These are phyloP conservation scores for Hylia prasina DNA, from an alignment of 2,113 vertebrate species.

Conservation along the genomic window DNA sequence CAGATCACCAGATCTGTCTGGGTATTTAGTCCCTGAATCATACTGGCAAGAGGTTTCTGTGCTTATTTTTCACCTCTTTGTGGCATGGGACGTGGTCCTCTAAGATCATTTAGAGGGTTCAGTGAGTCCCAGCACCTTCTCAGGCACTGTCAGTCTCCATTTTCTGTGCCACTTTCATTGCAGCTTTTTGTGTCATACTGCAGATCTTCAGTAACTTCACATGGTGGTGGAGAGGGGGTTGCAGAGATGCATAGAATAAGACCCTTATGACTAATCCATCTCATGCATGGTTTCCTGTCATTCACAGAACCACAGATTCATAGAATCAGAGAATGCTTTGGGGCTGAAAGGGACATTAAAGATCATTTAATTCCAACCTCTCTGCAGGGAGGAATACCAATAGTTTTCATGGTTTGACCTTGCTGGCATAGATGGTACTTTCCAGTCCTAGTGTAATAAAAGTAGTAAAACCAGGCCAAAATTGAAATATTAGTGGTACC, in stretches of 20 bases:
- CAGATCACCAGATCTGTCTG: neutral
- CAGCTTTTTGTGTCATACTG: neutral
- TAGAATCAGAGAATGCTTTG: neutral
- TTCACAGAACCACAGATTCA: neutral
- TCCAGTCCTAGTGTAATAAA: neutral
- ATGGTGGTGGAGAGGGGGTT: neutral
- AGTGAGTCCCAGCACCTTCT: neutral
- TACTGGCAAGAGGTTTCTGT: neutral
- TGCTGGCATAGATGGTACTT: neutral
- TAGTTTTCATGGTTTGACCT: neutral
- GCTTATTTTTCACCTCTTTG: neutral
- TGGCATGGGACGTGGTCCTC: neutral
- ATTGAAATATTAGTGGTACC: neutral
- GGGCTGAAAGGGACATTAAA: neutral
- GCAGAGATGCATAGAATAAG: neutral
- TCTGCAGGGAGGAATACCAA: neutral
- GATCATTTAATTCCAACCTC: neutral
- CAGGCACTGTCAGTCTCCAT: neutral
- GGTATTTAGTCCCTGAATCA: neutral
- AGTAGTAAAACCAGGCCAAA: neutral
- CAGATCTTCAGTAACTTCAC: neutral
- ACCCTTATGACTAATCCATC: neutral
- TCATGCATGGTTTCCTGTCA: neutral
- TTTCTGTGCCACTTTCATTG: neutral
- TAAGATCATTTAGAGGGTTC: neutral